phyloP scores from a whole-genome alignment of 2,797 vertebrate species.

The Harpagifer antarcticus region DNA sequence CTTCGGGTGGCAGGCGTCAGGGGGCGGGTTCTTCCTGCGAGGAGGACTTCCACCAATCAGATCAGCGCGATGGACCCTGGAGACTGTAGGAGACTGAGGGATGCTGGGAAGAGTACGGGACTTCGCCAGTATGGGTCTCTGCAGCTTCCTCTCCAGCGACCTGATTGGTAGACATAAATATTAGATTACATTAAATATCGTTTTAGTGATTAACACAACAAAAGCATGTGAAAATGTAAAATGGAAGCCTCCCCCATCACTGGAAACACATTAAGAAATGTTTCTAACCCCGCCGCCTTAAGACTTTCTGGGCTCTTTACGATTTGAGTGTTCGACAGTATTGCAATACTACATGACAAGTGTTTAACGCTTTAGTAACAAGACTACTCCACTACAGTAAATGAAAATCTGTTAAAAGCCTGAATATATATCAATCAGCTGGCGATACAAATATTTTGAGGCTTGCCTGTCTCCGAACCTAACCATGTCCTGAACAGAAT shows the following conservation, averaged over 20 bases:
- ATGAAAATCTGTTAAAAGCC: no score
- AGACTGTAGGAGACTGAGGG: conserved; percentile 91
- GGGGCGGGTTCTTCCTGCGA: conserved; percentile 65
- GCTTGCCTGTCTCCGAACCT: no score
- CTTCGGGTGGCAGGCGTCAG: conserved; percentile 72
- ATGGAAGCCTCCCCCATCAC: neutral
- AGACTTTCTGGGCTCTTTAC: no score
- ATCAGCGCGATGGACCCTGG: conserved; percentile 84
- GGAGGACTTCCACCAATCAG: conserved; percentile 78
- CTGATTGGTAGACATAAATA: conserved; percentile 67
- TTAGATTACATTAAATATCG: neutral
- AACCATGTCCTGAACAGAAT: no score
- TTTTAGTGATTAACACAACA: neutral
- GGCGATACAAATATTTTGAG: no score
- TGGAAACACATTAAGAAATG: neutral
- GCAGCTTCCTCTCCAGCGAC: conserved; percentile 91
- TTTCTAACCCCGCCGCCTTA: no score
- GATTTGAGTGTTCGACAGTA: no score
- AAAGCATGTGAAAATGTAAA: neutral
- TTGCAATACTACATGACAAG: no score
- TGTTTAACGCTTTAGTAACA: no score
- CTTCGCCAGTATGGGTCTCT: conserved; percentile 91
- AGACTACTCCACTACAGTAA: no score
- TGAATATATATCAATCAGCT: no score
- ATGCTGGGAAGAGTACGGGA: conserved; percentile 94